These are phyloP conservation scores for Melanerpes formicivorus DNA, from an alignment of 2,113 vertebrate species.

Conservation along the genomic window DNA sequence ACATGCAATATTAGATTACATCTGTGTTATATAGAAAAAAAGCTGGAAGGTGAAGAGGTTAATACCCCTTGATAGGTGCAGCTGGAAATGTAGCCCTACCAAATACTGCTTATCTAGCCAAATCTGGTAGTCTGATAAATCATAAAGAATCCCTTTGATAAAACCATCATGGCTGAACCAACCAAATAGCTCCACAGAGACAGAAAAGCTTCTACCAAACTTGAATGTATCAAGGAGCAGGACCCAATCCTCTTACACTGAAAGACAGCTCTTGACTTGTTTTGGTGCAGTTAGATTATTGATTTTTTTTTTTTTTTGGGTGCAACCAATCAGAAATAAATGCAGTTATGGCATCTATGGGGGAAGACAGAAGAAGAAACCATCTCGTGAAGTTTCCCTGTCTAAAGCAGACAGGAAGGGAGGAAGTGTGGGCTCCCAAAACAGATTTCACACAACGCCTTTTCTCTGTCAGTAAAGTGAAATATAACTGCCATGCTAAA, in stretches of 20 bases:
- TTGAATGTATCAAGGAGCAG: not conserved
- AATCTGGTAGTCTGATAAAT: not conserved
- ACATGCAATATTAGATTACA: rapidly evolving
- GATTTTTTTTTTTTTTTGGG: not conserved
- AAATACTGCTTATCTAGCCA: not conserved
- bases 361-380: not conserved
- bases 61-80: not conserved
- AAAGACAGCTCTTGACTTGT: not conserved
- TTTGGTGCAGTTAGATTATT: not conserved
- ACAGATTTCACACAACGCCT: conserved; percentile 54
- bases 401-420: conserved; percentile 24
- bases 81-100: not conserved
- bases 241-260: not conserved
- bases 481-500: conserved; percentile 64
- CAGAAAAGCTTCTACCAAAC: not conserved
- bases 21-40: not conserved
- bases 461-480: conserved; percentile 61
- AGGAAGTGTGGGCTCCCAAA: conserved; percentile 40
- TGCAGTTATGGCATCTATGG: not conserved
- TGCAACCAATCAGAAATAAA: not conserved
- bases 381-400: conserved; percentile 12
- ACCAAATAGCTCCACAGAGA: not conserved
- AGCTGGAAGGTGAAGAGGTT: not conserved
- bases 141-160: not conserved
- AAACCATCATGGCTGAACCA: not conserved